These are phyloP conservation scores for Agonum fuliginosum DNA, from an alignment of 2,888 invertebrate genomes.

Conservation along the genomic window DNA sequence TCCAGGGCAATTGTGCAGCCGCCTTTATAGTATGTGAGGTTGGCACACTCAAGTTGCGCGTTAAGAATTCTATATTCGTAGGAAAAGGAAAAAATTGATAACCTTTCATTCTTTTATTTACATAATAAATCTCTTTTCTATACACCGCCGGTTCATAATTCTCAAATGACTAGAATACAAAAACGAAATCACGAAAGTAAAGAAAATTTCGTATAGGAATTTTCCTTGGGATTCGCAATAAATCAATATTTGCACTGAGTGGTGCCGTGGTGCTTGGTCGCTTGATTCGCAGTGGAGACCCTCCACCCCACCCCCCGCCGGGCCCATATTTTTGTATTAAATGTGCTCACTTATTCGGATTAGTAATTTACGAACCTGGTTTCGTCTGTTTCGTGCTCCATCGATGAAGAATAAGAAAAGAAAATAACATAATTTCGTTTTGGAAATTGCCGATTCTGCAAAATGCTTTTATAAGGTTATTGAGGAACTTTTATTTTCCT, in stretches of 20 bases:
- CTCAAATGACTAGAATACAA: slow-evolving; percentile 46
- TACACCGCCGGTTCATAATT: slow-evolving; percentile 20
- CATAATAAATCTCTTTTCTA: slow-evolving; percentile 30
- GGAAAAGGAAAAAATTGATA: slow-evolving; percentile 16
- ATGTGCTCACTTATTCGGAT: slow-evolving; percentile 53
- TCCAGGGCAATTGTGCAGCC: too few species aligned
- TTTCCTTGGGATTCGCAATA: slow-evolving; percentile 44
- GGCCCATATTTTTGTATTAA: slow-evolving; percentile 44
- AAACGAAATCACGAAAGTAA: slow-evolving; percentile 41
- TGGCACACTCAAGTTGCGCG: too few species aligned
- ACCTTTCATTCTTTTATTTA: slow-evolving; percentile 42
- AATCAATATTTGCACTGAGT: slow-evolving; percentile 52
- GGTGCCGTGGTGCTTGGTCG: slow-evolving; percentile 29
- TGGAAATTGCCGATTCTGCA: slow-evolving; percentile 44
- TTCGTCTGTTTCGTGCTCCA: slow-evolving; percentile 9
- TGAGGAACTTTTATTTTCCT: slow-evolving; percentile 13
- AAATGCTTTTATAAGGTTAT: slow-evolving; percentile 39
- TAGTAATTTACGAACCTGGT: slow-evolving; percentile 45
- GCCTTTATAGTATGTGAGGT: too few species aligned
- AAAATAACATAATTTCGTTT: slow-evolving; percentile 44
- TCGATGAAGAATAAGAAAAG: slow-evolving; percentile 28
- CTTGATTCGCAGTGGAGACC: slow-evolving; percentile 4
- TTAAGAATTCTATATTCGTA: slow-evolving; percentile 7
- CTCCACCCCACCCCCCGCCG: not conserved
- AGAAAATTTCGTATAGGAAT: slow-evolving; percentile 31